Evolutionary conservation across 1,140 invertebrate genomes (phyloP).

Genomic region (Drosophila sp.): DNA sequence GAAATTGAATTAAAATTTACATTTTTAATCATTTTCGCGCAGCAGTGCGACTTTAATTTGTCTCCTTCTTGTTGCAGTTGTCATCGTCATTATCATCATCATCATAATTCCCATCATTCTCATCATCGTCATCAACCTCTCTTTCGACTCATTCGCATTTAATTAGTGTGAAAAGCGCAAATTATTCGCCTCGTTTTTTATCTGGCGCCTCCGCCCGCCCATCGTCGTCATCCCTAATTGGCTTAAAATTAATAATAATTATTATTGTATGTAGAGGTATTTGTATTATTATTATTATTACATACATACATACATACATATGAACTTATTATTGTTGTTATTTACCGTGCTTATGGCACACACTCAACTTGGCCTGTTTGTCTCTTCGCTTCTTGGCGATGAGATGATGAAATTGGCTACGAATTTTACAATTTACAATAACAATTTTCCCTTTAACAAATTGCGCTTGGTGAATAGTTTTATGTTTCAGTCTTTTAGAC

Average conservation of each 20-base stretch:
- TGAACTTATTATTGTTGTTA: conserved; percentile 13
- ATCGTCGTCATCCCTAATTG: conserved; percentile 53
- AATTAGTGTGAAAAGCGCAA: conserved; percentile 80
- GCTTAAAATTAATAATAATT: conserved; percentile 73
- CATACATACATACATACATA: too few relatives aligned
- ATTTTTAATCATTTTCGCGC: conserved; percentile 74
- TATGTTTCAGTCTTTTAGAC: conserved; percentile 33
- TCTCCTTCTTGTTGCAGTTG: conserved; percentile 24
- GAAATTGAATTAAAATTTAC: conserved; percentile 80
- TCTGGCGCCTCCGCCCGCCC: conserved; percentile 7
- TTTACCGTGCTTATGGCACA: background rate
- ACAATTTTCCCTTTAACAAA: background rate
- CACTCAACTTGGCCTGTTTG: conserved; percentile 17
- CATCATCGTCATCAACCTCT: background rate
- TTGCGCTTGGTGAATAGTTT: background rate
- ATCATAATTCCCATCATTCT: background rate
- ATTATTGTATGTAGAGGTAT: conserved; percentile 54
- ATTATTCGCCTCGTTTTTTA: conserved; percentile 57
- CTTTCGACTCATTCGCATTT: conserved; percentile 64
- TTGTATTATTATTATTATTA: conserved; percentile 49
- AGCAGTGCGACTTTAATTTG: conserved; percentile 64
- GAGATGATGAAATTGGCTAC: conserved; percentile 55
- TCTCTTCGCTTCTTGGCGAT: background rate
- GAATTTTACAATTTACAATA: conserved; percentile 26
- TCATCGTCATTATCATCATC: conserved; percentile 27